Conservation (phyloP, 2,888 invertebrate species). For the Drosophila fungiperda region DNA sequence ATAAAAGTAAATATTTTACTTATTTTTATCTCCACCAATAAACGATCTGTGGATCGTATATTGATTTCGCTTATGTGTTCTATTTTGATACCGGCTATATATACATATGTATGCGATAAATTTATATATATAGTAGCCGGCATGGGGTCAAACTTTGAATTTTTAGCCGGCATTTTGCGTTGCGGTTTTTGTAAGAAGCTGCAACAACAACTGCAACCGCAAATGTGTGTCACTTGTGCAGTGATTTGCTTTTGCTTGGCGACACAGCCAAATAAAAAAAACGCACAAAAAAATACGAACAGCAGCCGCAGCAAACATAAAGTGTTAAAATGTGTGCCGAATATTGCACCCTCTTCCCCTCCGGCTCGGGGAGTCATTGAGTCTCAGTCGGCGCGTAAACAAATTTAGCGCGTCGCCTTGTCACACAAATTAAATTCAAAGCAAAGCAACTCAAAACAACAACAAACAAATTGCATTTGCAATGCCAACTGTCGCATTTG, state of each 20-base stretch:
- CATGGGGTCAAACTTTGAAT: constrained; percentile 48
- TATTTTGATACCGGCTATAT: constrained; percentile 23
- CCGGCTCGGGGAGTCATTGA: constrained; percentile 59
- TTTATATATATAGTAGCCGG: constrained; percentile 48
- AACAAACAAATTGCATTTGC: constrained; percentile 44
- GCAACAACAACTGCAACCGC: constrained; percentile 22
- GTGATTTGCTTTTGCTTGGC: constrained; percentile 47
- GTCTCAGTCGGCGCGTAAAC: constrained; percentile 69
- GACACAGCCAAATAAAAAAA: constrained; percentile 18
- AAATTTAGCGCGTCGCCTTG: constrained; percentile 78
- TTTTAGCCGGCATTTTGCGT: constrained; percentile 52
- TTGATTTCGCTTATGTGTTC: constrained; percentile 22
- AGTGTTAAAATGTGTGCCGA: constrained; percentile 55
- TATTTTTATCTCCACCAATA: not conserved
- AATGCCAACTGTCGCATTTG: constrained; percentile 57
- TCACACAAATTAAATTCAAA: constrained; percentile 73
- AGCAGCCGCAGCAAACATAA: constrained; percentile 32
- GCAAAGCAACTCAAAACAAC: constrained; percentile 58
- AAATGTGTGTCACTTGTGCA: constrained; percentile 50
- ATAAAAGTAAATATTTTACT: not conserved
- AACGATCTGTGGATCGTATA: not conserved
- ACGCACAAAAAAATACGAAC: not conserved
- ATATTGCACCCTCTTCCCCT: constrained; percentile 3
- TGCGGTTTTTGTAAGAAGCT: constrained; percentile 44
- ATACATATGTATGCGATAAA: constrained; percentile 2